phyloP scores from a whole-genome alignment of 37 sponge, comb jelly and placozoan genomes.

The Chondrilla cf. caribensis region DNA sequence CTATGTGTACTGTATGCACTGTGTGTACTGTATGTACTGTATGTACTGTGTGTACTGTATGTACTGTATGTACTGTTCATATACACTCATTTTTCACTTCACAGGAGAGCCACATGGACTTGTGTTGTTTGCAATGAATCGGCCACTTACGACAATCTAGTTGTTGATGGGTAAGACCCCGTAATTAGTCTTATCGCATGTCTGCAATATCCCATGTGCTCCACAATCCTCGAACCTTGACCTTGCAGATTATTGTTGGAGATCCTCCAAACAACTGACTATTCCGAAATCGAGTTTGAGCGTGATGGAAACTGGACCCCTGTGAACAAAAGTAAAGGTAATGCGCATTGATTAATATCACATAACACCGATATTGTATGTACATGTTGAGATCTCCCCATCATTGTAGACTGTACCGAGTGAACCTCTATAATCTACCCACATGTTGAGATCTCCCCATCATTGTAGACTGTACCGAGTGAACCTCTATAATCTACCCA shows the following conservation, averaged over 20 bases:
- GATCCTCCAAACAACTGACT: conserved; percentile 37
- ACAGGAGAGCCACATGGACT: conserved; percentile 85
- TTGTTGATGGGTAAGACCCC: conserved; percentile 78
- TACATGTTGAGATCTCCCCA: no score
- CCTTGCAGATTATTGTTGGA: conserved; percentile 62
- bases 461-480: no score
- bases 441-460: no score
- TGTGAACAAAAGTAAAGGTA: conserved; percentile 18
- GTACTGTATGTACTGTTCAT: no score
- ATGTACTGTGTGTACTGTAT: not conserved
- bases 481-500: no score
- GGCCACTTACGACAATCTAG: conserved; percentile 50
- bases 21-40: no score
- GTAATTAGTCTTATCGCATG: not conserved
- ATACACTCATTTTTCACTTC: not conserved
- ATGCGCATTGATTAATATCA: no score
- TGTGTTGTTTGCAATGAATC: conserved; percentile 92
- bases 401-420: no score
- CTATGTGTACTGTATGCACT: not conserved
- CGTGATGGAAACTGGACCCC: conserved; percentile 67
- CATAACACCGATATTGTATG: no score
- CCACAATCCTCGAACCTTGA: not conserved
- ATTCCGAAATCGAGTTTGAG: conserved; percentile 59
- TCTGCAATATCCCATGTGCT: not conserved
- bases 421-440: no score